These are phyloP conservation scores for Gadopsis marmoratus DNA, from an alignment of 2,797 vertebrate species.

Conservation along the genomic window DNA sequence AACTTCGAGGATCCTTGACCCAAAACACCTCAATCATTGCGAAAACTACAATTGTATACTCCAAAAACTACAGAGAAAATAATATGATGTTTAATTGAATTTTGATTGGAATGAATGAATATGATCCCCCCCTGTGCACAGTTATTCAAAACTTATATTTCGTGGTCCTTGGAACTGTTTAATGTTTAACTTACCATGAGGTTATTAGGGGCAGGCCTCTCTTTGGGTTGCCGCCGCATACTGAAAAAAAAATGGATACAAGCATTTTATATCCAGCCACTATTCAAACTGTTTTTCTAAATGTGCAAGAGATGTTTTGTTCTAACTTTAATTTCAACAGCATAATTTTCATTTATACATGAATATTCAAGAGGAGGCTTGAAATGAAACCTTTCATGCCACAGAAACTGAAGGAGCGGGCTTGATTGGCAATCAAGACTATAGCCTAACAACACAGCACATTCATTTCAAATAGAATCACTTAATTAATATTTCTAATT, in stretches of 20 bases:
- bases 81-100: conserved; percentile 63
- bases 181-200: conserved; percentile 92
- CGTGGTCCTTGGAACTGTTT: conserved; percentile 54
- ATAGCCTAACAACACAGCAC: background rate
- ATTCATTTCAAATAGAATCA: conserved; percentile 25
- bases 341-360: conserved; percentile 34
- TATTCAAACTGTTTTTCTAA: conserved; percentile 36
- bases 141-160: conserved; percentile 55
- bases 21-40: conserved; percentile 59
- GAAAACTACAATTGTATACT: conserved; percentile 51
- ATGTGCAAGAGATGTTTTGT: conserved; percentile 25
- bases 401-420: conserved; percentile 19
- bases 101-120: conserved; percentile 52
- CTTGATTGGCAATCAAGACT: conserved; percentile 8
- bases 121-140: conserved; percentile 47
- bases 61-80: conserved; percentile 49
- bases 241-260: conserved; percentile 75
- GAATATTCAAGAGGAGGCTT: conserved; percentile 27
- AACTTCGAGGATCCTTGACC: conserved; percentile 70
- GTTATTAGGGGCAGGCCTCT: conserved; percentile 96
- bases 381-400: conserved; percentile 26
- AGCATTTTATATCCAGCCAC: conserved; percentile 27
- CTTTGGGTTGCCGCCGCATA: conserved; percentile 96
- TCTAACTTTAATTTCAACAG: conserved; percentile 31
- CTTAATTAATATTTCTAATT: conserved; percentile 38